Evolutionary conservation across 2,888 invertebrate genomes (phyloP).

Genomic region (Caenorhabditis wallacei): DNA sequence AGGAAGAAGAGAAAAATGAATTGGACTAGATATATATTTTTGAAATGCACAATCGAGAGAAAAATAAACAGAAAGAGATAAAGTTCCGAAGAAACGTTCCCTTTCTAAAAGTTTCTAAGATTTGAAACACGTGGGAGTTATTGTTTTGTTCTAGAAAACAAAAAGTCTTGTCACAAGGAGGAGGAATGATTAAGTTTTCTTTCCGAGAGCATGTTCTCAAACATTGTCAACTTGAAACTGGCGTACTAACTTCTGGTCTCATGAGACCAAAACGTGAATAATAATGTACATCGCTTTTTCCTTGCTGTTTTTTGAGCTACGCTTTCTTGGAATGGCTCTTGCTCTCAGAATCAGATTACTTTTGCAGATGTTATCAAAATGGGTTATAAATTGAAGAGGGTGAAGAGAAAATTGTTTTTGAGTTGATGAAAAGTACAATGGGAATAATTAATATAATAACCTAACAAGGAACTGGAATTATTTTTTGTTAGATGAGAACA

Average conservation of each 20-base stretch:
- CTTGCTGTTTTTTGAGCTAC: background rate
- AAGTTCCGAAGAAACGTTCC: conserved; percentile 1
- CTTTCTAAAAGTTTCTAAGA: background rate
- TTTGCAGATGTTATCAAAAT: background rate
- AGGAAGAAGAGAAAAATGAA: conserved; percentile 1
- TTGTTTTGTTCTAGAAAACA: conserved; percentile 16
- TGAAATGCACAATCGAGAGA: conserved; percentile 17
- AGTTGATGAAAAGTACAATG: no score
- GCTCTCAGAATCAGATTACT: background rate
- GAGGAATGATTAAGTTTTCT: conserved; percentile 12
- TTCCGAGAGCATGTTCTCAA: conserved; percentile 19
- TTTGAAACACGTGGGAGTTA: conserved; percentile 30
- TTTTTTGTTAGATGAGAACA: no score
- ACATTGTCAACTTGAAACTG: conserved; percentile 28
- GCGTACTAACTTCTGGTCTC: conserved; percentile 2
- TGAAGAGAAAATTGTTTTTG: background rate
- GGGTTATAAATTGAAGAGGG: background rate
- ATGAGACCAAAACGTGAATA: conserved; percentile 25
- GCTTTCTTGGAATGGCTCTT: background rate
- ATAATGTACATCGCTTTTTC: background rate
- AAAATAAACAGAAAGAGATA: conserved; percentile 42
- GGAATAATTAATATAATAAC: no score
- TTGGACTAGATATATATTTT: conserved; percentile 24
- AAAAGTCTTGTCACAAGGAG: conserved; percentile 5
- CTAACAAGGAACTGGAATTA: no score